phyloP scores from a whole-genome alignment of 2,797 vertebrate genomes.

The Agapornis canus region DNA sequence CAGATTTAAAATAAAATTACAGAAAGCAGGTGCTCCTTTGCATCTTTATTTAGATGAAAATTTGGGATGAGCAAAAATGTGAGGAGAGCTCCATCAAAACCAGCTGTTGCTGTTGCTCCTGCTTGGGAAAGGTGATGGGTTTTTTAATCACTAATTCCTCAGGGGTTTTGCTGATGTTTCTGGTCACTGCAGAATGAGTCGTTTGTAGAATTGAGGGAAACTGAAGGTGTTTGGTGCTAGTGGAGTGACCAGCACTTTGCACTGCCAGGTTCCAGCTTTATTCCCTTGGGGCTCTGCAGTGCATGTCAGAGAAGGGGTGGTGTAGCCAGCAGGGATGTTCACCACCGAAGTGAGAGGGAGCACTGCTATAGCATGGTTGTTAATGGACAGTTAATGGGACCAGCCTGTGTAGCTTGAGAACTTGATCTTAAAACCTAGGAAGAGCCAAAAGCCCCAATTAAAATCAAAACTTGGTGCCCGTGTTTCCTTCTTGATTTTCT shows the following conservation, averaged over 20 bases:
- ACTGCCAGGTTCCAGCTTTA: background rate
- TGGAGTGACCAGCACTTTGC: background rate
- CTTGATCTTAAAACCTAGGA: background rate
- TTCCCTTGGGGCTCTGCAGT: background rate
- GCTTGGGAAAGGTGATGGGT: background rate
- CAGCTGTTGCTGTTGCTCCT: background rate
- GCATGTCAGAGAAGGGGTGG: too few species aligned
- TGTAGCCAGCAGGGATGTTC: background rate
- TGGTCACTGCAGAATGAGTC: background rate
- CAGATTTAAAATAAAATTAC: background rate
- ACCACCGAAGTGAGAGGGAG: background rate
- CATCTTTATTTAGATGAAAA: background rate
- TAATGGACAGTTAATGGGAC: background rate
- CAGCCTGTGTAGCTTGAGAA: background rate
- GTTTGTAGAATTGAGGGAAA: background rate
- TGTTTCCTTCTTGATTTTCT: conserved; percentile 19
- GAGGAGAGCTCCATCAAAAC: background rate
- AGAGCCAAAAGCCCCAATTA: background rate
- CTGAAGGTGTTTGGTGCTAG: background rate
- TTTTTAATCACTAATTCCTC: background rate
- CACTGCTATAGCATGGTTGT: background rate
- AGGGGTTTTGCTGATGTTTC: background rate
- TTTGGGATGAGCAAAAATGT: background rate
- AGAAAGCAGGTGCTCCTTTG: background rate
- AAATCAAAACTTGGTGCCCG: conserved; percentile 1